A percentile compares a stretch with the other conserved stretches of the same genome.
These are phyloP conservation scores for Grammomys surdaster DNA, from an alignment of 2,113 vertebrate genomes.

Conservation along the genomic window DNA sequence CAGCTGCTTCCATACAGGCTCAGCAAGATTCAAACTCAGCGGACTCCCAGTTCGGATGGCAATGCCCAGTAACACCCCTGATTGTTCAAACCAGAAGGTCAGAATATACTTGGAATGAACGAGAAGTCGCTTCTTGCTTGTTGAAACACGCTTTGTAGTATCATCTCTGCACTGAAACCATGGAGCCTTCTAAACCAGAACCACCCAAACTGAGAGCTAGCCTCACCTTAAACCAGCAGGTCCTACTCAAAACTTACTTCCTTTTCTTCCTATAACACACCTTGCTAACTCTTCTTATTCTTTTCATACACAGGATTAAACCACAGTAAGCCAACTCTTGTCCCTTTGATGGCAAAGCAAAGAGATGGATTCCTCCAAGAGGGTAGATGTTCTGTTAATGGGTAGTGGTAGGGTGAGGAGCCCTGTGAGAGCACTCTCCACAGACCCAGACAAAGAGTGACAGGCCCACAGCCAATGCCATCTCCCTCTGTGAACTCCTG, in stretches of 20 bases:
- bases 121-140: background rate
- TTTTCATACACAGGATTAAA: background rate
- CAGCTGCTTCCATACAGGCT: conserved; percentile 99
- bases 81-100: conserved; percentile 43
- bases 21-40: conserved; percentile 96
- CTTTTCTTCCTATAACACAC: background rate
- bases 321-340: background rate
- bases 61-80: conserved; percentile 97
- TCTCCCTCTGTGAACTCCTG: background rate
- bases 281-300: background rate
- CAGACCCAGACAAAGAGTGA: background rate
- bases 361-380: background rate
- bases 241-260: background rate
- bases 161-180: background rate
- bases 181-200: background rate
- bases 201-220: background rate
- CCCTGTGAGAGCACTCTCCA: fast-evolving
- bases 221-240: background rate
- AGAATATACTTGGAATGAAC: background rate
- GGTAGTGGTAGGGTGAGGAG: background rate
- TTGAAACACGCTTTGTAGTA: background rate
- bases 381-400: background rate
- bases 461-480: too few species aligned
- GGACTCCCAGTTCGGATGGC: conserved; percentile 99
- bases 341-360: background rate